Evolutionary conservation across 2,113 vertebrate genomes (phyloP), one percentile per base, ranked within the genome.

Genomic region (Tenrec ecaudatus): DNA sequence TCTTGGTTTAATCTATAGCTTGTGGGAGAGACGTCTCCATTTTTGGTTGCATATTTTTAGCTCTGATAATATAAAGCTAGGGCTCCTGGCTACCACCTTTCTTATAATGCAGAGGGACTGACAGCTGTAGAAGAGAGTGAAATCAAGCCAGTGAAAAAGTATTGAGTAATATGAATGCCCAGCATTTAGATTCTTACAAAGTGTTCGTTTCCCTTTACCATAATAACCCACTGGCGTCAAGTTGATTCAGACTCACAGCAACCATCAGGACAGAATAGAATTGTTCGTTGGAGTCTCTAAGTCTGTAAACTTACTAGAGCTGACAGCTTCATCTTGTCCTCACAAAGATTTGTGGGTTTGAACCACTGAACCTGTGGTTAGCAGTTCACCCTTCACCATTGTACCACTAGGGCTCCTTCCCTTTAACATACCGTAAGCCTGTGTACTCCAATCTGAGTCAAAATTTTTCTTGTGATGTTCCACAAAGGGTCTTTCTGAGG

Each of bases 61-160:
- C 75, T 93, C 82, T 68, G 71, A 69, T 57, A 58, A 89, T 15
- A 7, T 89, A 87, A 83, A 29, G n/a, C 20, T 83, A 60, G 58
- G 40, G 38, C 40, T 93, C 38, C 78, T 53, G 53, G 60, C 25
- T 81, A 40, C 76, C 25, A 9, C 82, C 16, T 87, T 93, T 89
- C 58, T 60, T 78, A 68, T 3, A 53, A 68, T 68, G n/a, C 62
- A 40, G 62, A 58, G 33, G 64, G 25, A 82, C 71, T 53, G 62
- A 78, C 20, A 69, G 36, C 2, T 71, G 9, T 69, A 94, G 36
- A 57, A 68, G 66, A 86, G 75, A 78, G 8, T 47, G 76, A 88
- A 96, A 88, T 20, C 47, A 86, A 80, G 8, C 38, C 38, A 95
- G n/a, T 25, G 23, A 84, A 91, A 90, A 62, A 62, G 43, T 82